These are phyloP conservation scores for Sylvietta virens DNA, from an alignment of 2,113 vertebrate species.

Conservation along the genomic window DNA sequence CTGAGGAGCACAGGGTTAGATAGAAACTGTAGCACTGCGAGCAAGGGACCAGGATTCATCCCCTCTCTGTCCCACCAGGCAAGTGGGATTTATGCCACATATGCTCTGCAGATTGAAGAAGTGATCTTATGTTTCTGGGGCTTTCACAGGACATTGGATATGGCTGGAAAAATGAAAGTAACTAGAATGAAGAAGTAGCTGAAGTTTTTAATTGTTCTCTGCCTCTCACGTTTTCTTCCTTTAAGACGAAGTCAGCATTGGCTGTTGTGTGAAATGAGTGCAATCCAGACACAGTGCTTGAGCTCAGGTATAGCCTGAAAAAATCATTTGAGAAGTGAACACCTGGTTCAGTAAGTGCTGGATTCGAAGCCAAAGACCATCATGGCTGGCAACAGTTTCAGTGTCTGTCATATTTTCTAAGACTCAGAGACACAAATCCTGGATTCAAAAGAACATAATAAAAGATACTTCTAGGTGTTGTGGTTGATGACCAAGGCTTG, in stretches of 20 bases:
- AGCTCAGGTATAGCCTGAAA: not conserved
- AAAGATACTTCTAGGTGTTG: not conserved
- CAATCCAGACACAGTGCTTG: not conserved
- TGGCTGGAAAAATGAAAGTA: not conserved
- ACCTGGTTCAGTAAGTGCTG: fast-evolving
- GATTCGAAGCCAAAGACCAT: not conserved
- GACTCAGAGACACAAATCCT: not conserved
- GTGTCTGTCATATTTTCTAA: not conserved
- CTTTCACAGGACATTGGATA: not conserved
- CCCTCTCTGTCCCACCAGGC: not conserved
- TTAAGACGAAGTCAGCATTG: not conserved
- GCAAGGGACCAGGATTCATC: not conserved
- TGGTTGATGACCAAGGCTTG: not conserved
- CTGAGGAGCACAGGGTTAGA: not conserved
- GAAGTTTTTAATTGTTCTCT: not conserved
- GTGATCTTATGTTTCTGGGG: not conserved
- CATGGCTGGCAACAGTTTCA: not conserved
- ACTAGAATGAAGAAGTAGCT: not conserved
- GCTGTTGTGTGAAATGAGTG: not conserved
- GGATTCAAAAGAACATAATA: not conserved
- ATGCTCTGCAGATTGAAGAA: not conserved
- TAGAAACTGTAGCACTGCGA: not conserved
- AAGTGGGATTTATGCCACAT: not conserved
- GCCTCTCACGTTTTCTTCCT: not conserved
- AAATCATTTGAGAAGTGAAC: not conserved